phyloP scores from a whole-genome alignment of 2,888 invertebrate genomes.

The Aphidoletes aphidimyza region DNA sequence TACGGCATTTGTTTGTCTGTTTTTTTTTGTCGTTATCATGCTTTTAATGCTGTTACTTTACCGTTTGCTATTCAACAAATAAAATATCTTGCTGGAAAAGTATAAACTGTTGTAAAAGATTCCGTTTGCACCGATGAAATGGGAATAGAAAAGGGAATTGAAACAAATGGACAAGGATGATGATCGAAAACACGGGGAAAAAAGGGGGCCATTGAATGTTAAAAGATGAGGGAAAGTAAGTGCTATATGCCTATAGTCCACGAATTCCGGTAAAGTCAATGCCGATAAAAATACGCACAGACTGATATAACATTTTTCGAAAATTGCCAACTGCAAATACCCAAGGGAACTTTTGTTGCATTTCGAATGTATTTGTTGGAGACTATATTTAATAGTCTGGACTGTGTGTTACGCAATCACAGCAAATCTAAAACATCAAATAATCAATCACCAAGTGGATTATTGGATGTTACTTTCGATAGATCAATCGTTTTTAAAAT shows the following conservation, averaged over 20 bases:
- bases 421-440: neutral
- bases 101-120: neutral
- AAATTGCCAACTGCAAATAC: neutral
- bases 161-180: conserved; percentile 36
- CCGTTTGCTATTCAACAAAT: neutral
- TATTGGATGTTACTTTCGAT: conserved; percentile 28
- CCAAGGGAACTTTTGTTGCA: conserved; percentile 17
- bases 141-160: conserved; percentile 15
- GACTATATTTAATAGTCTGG: neutral
- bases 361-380: neutral
- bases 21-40: too few species aligned
- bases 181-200: neutral
- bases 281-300: neutral
- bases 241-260: too few species aligned
- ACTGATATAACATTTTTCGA: neutral
- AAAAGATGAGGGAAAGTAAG: neutral
- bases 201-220: neutral
- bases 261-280: neutral
- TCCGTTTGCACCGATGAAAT: neutral
- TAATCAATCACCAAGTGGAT: conserved; percentile 43
- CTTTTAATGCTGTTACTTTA: too few species aligned
- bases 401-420: neutral
- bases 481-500: neutral
- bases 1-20: too few species aligned
- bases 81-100: neutral